Evolutionary conservation across 2,113 vertebrate species (phyloP).

Genomic region (Cnemophilus loriae): DNA sequence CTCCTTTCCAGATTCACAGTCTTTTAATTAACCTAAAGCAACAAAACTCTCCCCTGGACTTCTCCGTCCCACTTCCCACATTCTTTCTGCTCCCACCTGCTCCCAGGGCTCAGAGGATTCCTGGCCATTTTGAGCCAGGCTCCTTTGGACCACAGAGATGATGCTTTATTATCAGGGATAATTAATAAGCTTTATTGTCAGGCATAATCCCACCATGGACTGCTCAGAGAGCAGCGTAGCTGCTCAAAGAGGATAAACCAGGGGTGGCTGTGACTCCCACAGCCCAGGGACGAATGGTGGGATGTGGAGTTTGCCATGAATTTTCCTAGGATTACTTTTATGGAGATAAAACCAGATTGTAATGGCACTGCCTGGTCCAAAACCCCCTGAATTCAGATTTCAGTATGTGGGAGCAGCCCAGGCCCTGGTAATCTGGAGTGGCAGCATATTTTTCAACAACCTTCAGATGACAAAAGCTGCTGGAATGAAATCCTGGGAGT

Average conservation of each 20-base stretch:
- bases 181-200: not conserved
- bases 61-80: not conserved
- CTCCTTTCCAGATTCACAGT: not conserved
- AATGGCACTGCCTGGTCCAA: not conserved
- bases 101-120: not conserved
- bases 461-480: not conserved
- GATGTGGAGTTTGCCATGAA: rapidly evolving
- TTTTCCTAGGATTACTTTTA: not conserved
- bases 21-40: not conserved
- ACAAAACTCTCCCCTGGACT: rapidly evolving
- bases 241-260: not conserved
- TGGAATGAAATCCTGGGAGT: slow-evolving; percentile 18
- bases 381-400: not conserved
- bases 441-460: not conserved
- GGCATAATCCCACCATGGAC: not conserved
- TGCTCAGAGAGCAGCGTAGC: not conserved
- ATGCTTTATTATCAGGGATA: not conserved
- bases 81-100: not conserved
- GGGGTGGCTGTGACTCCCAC: rapidly evolving
- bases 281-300: rapidly evolving
- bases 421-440: not conserved
- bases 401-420: not conserved
- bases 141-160: not conserved
- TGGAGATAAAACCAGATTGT: rapidly evolving
- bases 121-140: rapidly evolving